A percentile compares a stretch with the other conserved stretches of the same genome.
phyloP scores from a whole-genome alignment of 2,113 vertebrate species.

The Rhinoderma darwinii region DNA sequence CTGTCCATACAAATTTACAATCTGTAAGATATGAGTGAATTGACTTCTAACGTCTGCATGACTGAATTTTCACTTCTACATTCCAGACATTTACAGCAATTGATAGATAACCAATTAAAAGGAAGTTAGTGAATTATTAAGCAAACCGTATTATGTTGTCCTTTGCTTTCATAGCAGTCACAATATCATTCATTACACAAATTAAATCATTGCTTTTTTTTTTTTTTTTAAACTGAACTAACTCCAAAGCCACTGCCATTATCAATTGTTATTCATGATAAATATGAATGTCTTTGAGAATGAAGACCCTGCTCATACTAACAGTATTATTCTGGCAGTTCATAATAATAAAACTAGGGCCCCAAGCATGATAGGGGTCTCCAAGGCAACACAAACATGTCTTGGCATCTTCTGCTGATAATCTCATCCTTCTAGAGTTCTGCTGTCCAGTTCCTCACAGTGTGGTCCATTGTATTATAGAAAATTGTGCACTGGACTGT shows the following conservation, averaged over 20 bases:
- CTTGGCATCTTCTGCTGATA: background rate
- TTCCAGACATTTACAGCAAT: constrained; percentile 26
- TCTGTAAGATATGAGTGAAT: no score
- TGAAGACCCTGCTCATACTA: no score
- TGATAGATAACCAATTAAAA: constrained; percentile 36
- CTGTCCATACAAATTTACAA: no score
- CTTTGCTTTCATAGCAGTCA: background rate
- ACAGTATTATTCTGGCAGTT: background rate
- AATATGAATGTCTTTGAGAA: background rate
- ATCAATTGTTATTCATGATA: background rate
- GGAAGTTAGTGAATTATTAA: background rate
- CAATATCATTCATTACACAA: background rate
- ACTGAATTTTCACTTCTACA: background rate
- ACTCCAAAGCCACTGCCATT: background rate
- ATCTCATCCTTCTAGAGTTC: background rate
- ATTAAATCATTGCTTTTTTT: background rate
- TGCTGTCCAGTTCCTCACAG: background rate
- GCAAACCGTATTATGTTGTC: background rate
- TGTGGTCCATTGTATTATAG: background rate
- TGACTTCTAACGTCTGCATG: background rate
- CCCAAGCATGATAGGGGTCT: background rate
- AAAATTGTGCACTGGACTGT: constrained; percentile 1
- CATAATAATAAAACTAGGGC: background rate
- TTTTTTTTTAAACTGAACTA: background rate
- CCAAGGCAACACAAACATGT: background rate